Base-by-base conservation (phyloP, 2,888 invertebrate genomes). In the Pollenia amentaria region DNA sequence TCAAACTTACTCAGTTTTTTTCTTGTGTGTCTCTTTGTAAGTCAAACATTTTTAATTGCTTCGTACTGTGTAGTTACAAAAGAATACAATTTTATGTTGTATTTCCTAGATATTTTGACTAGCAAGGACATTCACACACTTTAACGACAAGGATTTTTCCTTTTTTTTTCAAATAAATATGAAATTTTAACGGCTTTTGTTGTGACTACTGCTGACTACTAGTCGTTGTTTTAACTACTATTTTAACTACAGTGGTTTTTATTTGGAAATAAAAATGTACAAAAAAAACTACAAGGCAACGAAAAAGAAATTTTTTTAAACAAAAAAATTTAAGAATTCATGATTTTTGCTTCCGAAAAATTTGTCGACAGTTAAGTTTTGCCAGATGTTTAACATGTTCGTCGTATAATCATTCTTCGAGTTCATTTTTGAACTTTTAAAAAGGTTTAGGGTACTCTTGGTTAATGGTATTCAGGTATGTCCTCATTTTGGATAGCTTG, bases 61-160 rank as follows among this genome's bases (percentile, higher is more conserved):
- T 60, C 62, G 67, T 75, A n/a, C 42, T 48, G 7, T 53, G 51
- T 14, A 62, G 12, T 53, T 51, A 62, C 29, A 62, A 62, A 51
- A 14, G 21, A 64, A 55, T 55, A 12, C 18, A 42, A 2, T 53
- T 53, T 62, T 70, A 48, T 53, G 42, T 21, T 77, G 48, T 40
- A 9, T 29, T 46, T 18, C 40, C 53, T 48, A 8, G 14, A 14
- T 40, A 6, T 46, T 14, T 55, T 48, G 14, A 42, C 60, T 11
- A 75, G 42, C 85, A 85, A 81, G 77, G 81, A 77, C 67, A 77
- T 78, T 73, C 55, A 73, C 77, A 73, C 77, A 76, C n/a, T 80
- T 65, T 42, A 85, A 73, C 14, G 73, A 55, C 62, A 75, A 75
- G 73, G 69, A 77, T 76, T 16, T 62, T 70, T n/a, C 51, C 12